A percentile compares a stretch with the other conserved stretches of the same genome.
These are phyloP conservation scores for Anarsia innoxiella DNA, from an alignment of 2,888 invertebrate genomes.

Conservation along the genomic window DNA sequence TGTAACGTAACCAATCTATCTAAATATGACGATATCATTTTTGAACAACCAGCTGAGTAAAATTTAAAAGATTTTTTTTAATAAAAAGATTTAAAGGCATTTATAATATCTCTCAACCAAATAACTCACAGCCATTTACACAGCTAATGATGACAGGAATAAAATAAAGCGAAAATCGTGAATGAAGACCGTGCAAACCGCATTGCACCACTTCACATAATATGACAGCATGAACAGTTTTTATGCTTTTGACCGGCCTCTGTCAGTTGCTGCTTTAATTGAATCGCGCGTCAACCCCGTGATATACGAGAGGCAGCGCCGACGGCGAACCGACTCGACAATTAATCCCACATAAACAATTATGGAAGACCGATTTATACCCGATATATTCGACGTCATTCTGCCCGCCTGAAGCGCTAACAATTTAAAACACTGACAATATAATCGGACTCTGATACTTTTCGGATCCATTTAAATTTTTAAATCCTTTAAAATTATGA, in stretches of 20 bases:
- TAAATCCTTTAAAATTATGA: not conserved
- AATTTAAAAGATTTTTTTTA: too few relatives aligned
- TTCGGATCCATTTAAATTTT: constrained; percentile 49
- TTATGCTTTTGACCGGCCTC: constrained; percentile 33
- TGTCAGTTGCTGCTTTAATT: constrained; percentile 57
- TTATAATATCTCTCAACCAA: too few relatives aligned
- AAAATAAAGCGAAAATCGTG: constrained; percentile 10
- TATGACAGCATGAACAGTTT: constrained; percentile 22
- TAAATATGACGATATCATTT: too few relatives aligned
- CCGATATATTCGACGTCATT: constrained; percentile 46
- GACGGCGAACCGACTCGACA: constrained; percentile 40
- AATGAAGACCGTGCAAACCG: constrained; percentile 23
- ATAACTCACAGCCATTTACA: too few relatives aligned
- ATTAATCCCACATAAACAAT: constrained; percentile 62
- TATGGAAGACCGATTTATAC: constrained; percentile 52
- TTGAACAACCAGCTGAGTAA: too few relatives aligned
- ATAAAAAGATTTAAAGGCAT: too few relatives aligned
- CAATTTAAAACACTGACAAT: constrained; percentile 40
- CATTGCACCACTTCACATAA: constrained; percentile 20
- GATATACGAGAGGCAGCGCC: constrained; percentile 46
- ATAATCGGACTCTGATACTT: constrained; percentile 44
- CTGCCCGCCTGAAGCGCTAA: constrained; percentile 34
- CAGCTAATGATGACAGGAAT: constrained; percentile 7
- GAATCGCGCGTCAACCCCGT: constrained; percentile 52
- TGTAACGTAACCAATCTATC: too few relatives aligned